Evolutionary conservation across 1,140 invertebrate genomes (phyloP), one percentile per base, ranked within the genome.

Genomic region (Ceratosolen fusciceps): DNA sequence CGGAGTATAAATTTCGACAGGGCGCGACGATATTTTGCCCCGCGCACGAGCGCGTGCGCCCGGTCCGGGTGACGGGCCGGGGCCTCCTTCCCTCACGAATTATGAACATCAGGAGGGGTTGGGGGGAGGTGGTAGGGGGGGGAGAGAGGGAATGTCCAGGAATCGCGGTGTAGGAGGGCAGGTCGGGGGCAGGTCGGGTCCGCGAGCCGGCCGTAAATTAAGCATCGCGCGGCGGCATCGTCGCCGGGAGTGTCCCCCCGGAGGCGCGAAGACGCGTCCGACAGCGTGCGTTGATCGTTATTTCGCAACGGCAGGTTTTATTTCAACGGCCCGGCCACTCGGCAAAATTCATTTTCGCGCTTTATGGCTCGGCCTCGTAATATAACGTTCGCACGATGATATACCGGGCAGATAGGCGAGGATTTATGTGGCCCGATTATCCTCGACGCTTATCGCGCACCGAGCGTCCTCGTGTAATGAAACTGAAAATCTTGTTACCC

Each of bases 401-500:
- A 52, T 56, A 70, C 76, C 37, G 39, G n/a, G 26, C 37, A 78
- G 76, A 78, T 78, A 78, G 49, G 54, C 12, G 68, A 72, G 76
- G 76, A 78, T 78, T 78, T 78, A 78, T 78, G 68, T 43, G 37
- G 67, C 43, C 24, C 76, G 68, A 62, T 78, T 78, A 78, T 78
- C 75, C 29, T 52, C 76, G 49, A 16, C 34, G 21, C 75, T 77
- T 77, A 77, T 77, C 75, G 75, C 49, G 29, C 16, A 19, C 14
- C 14, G 52, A 58, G 52, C 52, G 65, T 77, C n/a, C n/a, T n/a
- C 65, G 58, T 70, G 67, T 78, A 78, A 78, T 79, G 70, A 79
- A 79, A 79, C 73, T 79, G 71, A 71, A 73, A 79, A 74, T 79
- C 77, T 65, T 71, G 77, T 79, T 79, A 78, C 54, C 24, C 72